Percentiles rank a stretch among this genome's conserved stretches.
phyloP scores from a whole-genome alignment of 92 coral and sea anemone genomes.

The Porites evermanni region DNA sequence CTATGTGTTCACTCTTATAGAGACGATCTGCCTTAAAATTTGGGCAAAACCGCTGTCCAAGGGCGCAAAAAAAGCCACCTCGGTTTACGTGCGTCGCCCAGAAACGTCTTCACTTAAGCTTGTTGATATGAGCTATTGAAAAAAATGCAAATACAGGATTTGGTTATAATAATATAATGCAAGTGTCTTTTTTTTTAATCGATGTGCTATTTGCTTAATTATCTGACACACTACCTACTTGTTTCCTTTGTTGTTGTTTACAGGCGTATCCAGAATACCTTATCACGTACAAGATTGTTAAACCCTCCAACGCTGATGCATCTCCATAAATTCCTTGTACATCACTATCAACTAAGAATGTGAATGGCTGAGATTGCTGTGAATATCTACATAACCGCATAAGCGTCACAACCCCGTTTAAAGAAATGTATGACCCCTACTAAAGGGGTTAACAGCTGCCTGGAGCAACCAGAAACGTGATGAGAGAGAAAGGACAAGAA shows the following conservation, averaged over 20 bases:
- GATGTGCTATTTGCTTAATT: too few species aligned
- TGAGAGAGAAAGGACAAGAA: background rate
- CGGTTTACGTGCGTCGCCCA: too few species aligned
- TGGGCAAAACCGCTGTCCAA: too few species aligned
- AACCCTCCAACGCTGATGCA: slow-evolving; percentile 42
- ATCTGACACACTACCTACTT: too few species aligned
- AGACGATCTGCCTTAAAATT: too few species aligned
- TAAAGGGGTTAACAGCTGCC: background rate
- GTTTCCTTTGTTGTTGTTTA: background rate
- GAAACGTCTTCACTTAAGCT: too few species aligned
- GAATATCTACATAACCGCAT: background rate
- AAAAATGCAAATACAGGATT: too few species aligned
- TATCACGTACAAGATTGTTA: slow-evolving; percentile 85
- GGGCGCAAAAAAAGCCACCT: too few species aligned
- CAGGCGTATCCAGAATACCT: slow-evolving; percentile 98
- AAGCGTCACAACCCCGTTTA: background rate
- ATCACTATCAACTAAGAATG: background rate
- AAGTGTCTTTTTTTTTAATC: background rate
- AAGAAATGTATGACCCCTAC: background rate
- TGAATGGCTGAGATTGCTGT: background rate
- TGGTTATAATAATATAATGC: too few species aligned
- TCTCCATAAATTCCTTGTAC: background rate
- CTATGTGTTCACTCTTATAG: too few species aligned
- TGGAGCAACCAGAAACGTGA: background rate
- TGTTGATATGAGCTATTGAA: too few species aligned